Evolutionary conservation across 2,113 vertebrate species (phyloP), one percentile per base, ranked within the genome.

Genomic region (Asarcornis scutulata): DNA sequence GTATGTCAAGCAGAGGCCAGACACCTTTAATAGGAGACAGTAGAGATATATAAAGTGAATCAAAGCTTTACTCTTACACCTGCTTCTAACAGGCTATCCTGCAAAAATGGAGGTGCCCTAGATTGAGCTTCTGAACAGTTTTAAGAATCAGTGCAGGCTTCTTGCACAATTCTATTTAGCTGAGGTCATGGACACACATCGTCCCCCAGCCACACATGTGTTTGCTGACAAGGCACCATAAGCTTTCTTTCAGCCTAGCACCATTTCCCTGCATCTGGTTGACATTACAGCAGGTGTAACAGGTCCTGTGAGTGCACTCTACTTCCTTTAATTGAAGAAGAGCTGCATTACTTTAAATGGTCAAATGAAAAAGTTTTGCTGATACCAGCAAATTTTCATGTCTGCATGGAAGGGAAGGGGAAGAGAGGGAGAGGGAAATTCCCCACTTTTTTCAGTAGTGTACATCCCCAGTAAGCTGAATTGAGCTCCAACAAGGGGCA

Each of bases 321-420:
- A 18, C 11, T 4, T 11, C 13, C 9, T 71, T 55, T 53, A 44
- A 59, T 12, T n/a, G 11, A 40, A 32, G 34, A 40, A 7, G 38
- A 69, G 10, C 5, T 46, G 22, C 27, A 3, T 16, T 23, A 25
- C 0, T 63, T 72, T 72, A 36, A 80, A 50, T 0, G 1, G 7
- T 20, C 21, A 36, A 25, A 66, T 48, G 10, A 17, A 32, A 34
- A 86, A 66, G 2, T 44, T 63, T 50, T 66, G 32, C 32, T 74
- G 48, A 56, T 53, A 13, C 13, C 83, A 48, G 7, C 7, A 80
- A 17, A 42, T 62, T 83, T 58, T 56, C n/a, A 36, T 38, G 12
- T 86, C 7, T 14, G 15, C 53, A 40, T 34, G 31, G n/a, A 72
- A 32, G 10, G 4, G n/a, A 53, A 83, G 5, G 17, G 13, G 22